Evolutionary conservation across 2,113 vertebrate species (phyloP).

Genomic region (Micromys minutus): DNA sequence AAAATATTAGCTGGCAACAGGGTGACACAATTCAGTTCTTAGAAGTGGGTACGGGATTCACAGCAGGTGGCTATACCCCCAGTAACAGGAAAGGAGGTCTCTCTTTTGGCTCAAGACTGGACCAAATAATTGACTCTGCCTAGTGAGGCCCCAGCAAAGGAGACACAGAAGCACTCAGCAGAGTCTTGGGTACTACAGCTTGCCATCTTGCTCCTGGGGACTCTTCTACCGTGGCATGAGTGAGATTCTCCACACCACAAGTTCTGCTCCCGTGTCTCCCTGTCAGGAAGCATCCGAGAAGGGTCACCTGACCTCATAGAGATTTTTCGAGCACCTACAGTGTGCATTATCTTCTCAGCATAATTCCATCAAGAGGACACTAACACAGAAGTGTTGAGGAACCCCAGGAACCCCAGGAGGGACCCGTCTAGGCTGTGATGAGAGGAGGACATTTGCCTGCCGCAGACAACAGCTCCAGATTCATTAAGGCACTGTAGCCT

Average conservation of each 20-base stretch:
- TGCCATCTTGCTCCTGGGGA: neutral
- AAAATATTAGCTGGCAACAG: neutral
- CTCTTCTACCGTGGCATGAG: neutral
- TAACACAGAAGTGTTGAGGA: neutral
- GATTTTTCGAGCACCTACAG: neutral
- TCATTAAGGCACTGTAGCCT: fast-evolving
- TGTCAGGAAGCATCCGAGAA: neutral
- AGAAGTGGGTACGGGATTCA: neutral
- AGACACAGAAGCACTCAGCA: too few relatives aligned
- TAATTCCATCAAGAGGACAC: neutral
- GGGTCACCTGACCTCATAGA: neutral
- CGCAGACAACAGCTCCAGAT: neutral
- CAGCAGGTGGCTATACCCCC: too few relatives aligned
- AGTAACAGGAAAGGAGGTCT: neutral
- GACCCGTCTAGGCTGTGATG: fast-evolving
- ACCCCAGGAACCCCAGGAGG: neutral
- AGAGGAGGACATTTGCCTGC: fast-evolving
- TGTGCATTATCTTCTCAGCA: fast-evolving
- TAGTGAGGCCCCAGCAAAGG: neutral
- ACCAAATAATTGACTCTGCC: neutral
- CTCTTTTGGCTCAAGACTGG: neutral
- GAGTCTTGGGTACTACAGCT: neutral
- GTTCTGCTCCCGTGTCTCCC: neutral
- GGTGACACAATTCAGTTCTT: fast-evolving
- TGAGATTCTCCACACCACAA: neutral